phyloP scores from a whole-genome alignment of 2,113 vertebrate species.

The Uria aalge region DNA sequence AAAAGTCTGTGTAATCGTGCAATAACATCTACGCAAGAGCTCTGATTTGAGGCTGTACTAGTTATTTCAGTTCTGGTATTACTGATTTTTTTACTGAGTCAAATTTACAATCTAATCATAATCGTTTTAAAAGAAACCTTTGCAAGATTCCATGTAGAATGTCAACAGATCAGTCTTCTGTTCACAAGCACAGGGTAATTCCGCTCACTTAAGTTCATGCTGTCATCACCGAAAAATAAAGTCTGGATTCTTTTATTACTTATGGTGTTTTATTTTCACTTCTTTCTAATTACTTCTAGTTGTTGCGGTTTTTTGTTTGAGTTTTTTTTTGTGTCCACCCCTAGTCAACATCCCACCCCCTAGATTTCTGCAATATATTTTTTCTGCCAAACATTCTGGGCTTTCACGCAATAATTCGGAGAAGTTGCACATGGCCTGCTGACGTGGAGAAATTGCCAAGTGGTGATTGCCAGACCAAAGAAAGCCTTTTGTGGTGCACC shows the following conservation, averaged over 20 bases:
- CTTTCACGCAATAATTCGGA: neutral
- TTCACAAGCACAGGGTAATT: neutral
- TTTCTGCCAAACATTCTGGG: neutral
- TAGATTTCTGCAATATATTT: neutral
- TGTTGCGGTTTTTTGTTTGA: accelerated
- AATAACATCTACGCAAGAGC: neutral
- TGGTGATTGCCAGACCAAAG: neutral
- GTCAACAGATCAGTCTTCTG: neutral
- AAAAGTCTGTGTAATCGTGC: neutral
- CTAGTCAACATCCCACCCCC: neutral
- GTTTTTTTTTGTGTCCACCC: accelerated
- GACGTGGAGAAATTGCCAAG: neutral
- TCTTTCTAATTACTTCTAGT: neutral
- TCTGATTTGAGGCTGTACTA: neutral
- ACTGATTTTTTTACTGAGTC: neutral
- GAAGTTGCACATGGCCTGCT: neutral
- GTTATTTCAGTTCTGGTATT: neutral
- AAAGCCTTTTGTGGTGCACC: neutral
- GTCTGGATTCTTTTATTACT: neutral
- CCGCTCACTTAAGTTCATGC: neutral
- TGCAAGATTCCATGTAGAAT: neutral
- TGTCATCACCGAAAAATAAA: neutral
- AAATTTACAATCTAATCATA: neutral
- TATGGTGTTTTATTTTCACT: neutral
- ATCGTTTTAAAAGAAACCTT: neutral